phyloP scores from a whole-genome alignment of 1,140 invertebrate genomes.

The Sitodiplosis mosellana region DNA sequence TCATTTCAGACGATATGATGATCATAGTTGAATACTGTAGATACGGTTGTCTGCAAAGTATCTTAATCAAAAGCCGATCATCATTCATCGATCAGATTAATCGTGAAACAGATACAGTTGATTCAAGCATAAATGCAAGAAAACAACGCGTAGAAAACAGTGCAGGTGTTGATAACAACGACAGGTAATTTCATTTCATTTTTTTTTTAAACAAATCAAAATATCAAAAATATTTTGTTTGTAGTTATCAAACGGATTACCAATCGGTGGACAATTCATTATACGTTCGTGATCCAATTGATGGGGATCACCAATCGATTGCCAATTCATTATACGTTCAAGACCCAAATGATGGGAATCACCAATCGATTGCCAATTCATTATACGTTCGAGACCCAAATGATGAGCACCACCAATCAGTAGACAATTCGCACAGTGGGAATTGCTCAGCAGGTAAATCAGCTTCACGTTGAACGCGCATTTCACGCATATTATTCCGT shows the following conservation, averaged over 20 bases:
- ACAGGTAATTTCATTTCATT: conserved; percentile 13
- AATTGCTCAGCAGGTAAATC: conserved; percentile 5
- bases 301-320: conserved; percentile 19
- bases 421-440: too few relatives aligned
- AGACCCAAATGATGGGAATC: conserved; percentile 9
- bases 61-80: conserved; percentile 53
- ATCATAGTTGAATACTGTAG: conserved; percentile 89
- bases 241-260: too few relatives aligned
- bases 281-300: too few relatives aligned
- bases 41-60: conserved; percentile 77
- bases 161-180: too few relatives aligned
- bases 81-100: conserved; percentile 68
- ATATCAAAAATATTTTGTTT: too few relatives aligned
- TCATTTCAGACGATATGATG: conserved; percentile 53
- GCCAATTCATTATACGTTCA: conserved; percentile 17
- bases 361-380: conserved; percentile 16
- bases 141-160: conserved; percentile 14
- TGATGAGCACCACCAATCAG: conserved; percentile 10
- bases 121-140: conserved; percentile 31
- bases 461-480: too few relatives aligned
- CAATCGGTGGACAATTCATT: too few relatives aligned
- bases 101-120: conserved; percentile 39
- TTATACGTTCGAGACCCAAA: conserved; percentile 15
- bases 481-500: too few relatives aligned
- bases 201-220: too few relatives aligned